A percentile compares a stretch with the other conserved stretches of the same genome.
These are phyloP conservation scores for Molossus alvarezi DNA, from an alignment of 2,797 vertebrate genomes.

Conservation along the genomic window DNA sequence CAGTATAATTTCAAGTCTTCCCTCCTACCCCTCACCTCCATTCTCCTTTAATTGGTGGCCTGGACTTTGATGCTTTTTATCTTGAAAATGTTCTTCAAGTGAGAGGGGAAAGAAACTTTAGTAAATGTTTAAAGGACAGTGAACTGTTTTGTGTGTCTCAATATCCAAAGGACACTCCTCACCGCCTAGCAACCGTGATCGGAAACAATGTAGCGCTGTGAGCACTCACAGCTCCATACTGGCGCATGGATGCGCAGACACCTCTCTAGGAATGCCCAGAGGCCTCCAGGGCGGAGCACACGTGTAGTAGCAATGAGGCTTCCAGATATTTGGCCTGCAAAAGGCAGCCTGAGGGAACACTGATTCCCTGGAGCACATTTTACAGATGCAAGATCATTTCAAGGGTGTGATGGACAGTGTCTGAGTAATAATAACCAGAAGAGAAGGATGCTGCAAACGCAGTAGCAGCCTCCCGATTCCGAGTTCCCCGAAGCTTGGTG, in stretches of 20 bases:
- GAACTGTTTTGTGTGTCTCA: neutral
- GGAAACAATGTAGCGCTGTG: neutral
- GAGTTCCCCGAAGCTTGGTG: conserved; percentile 59
- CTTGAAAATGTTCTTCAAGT: neutral
- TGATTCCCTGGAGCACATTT: conserved; percentile 68
- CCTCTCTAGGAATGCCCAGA: neutral
- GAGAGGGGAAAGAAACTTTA: neutral
- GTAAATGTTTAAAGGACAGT: neutral
- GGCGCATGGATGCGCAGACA: neutral
- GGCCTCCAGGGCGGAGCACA: fast-evolving
- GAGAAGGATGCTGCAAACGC: conserved; percentile 61
- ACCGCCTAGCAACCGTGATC: neutral
- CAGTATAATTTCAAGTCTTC: neutral
- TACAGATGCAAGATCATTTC: conserved; percentile 78
- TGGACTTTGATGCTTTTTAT: neutral
- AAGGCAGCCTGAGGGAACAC: neutral
- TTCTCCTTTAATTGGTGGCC: neutral
- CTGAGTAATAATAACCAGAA: conserved; percentile 66
- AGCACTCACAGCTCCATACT: neutral
- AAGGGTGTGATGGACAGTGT: conserved; percentile 24
- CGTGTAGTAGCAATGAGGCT: neutral
- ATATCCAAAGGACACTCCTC: neutral
- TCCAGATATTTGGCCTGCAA: neutral
- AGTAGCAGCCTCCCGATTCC: conserved; percentile 53
- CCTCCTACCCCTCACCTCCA: neutral